Evolutionary conservation across 2,797 vertebrate species (phyloP), one percentile per base, ranked within the genome.

Genomic region (Esox lucius): DNA sequence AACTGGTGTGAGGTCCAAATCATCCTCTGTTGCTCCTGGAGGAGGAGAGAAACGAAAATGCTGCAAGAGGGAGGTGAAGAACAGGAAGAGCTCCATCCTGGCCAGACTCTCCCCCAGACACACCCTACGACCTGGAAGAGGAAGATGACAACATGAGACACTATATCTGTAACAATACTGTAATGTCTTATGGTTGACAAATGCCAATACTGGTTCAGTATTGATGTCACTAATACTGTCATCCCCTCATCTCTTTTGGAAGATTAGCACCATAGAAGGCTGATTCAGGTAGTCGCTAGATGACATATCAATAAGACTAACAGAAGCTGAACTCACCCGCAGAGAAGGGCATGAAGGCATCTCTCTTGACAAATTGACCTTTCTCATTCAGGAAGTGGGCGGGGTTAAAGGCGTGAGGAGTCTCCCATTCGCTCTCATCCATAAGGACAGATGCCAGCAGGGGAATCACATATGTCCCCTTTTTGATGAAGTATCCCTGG

Each of bases 1-100:
- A 0, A 85, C 83, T 11, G 80, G 81, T 22, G 85, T 91, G 75
- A 94, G 88, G 71, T 90, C 90, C 64, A 93, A 78, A 28, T 94
- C 89, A 72, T 88, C 80, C 15, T 80, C 88, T 68, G 86, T 86
- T 70, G 93, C 79, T 48, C 91, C 87, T 16, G 89, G 84, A 65
- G 89, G 77, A 4, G 86, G 83, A 0, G 79, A 82, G 79, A 94
- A 92, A 70, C 28, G 28, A 31, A 31, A 31, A 3, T 3, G 28
- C 28, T 31, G 28, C 28, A 31, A 3, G 28, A 31, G 28, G 28
- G 28, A 31, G 28, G 28, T 31, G 28, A 31, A 31, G 28, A 31
- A 31, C 28, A 31, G 28, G 28, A 31, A 31, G 28, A 31, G 28
- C 28, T 31, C 28, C 28, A 31, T 31, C 28, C 28, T 31, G 3